These are phyloP conservation scores for Girardinus metallicus DNA, from an alignment of 2,797 vertebrate species.

Conservation along the genomic window DNA sequence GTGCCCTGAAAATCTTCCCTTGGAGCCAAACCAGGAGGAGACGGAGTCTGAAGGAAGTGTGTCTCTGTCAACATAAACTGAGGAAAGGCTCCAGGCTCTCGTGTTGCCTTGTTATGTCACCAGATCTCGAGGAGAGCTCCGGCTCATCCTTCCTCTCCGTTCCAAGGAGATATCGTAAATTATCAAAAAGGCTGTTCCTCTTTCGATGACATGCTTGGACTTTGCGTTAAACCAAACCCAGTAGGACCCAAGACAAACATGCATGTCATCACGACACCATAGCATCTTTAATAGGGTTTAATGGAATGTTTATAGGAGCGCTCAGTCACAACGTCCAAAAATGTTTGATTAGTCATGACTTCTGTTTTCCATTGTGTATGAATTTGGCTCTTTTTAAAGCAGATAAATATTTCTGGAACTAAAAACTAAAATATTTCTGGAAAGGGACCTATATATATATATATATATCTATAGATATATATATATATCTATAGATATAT, in stretches of 20 bases:
- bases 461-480: no score
- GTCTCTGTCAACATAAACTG: slow-evolving; percentile 51
- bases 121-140: slow-evolving; percentile 21
- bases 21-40: slow-evolving; percentile 45
- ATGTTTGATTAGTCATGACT: not conserved
- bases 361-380: not conserved
- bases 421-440: not conserved
- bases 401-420: not conserved
- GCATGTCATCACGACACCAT: not conserved
- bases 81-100: slow-evolving; percentile 55
- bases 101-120: slow-evolving; percentile 66
- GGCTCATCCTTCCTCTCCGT: not conserved
- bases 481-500: no score
- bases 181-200: slow-evolving; percentile 51
- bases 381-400: not conserved
- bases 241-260: not conserved
- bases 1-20: slow-evolving; percentile 30
- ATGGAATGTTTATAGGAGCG: not conserved
- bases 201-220: slow-evolving; percentile 34
- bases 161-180: slow-evolving; percentile 32
- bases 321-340: not conserved
- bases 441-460: not conserved
- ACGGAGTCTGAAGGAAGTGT: slow-evolving; percentile 43
- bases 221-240: slow-evolving; percentile 25
- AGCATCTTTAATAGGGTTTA: not conserved